Percentiles rank a stretch among this genome's conserved stretches.
Conservation (phyloP, 1,140 invertebrate species). For the Nixonia krombeini region DNA sequence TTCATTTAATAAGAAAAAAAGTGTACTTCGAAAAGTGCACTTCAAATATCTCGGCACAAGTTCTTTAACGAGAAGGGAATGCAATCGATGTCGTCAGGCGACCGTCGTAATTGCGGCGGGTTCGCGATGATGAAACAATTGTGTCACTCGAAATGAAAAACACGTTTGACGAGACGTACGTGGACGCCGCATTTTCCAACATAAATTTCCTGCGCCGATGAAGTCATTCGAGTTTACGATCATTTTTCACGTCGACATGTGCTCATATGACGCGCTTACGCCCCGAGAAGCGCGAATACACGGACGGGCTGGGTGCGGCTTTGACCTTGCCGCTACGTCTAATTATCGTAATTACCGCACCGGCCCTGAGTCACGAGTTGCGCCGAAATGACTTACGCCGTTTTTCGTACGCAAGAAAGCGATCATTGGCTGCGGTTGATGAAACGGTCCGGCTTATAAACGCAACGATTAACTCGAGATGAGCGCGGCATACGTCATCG, state of each 20-base stretch:
- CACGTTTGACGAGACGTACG: conserved; percentile 8
- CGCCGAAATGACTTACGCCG: conserved; percentile 32
- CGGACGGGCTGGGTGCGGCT: conserved; percentile 44
- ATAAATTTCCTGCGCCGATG: conserved; percentile 21
- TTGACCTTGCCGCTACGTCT: conserved; percentile 45
- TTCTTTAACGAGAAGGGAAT: neutral
- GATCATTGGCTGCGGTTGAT: conserved; percentile 13
- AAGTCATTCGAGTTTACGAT: conserved; percentile 16
- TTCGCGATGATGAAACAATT: conserved; percentile 1
- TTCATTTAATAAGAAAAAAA: neutral
- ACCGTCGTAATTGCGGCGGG: neutral
- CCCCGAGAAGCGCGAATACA: neutral
- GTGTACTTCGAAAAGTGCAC: neutral
- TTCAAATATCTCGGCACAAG: too few species aligned
- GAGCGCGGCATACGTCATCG: conserved; percentile 15
- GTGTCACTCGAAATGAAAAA: conserved; percentile 3
- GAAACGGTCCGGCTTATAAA: conserved; percentile 22
- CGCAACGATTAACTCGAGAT: conserved; percentile 9
- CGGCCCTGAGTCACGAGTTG: conserved; percentile 46
- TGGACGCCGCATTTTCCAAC: conserved; percentile 11
- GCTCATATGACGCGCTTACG: conserved; percentile 13
- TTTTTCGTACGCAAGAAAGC: conserved; percentile 18
- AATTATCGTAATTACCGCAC: conserved; percentile 54
- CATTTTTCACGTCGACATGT: conserved; percentile 14
- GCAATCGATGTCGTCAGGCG: neutral